Evolutionary conservation across 37 sponge, comb jelly and placozoan genomes (phyloP).

Genomic region (Cliona cf. orientalis): DNA sequence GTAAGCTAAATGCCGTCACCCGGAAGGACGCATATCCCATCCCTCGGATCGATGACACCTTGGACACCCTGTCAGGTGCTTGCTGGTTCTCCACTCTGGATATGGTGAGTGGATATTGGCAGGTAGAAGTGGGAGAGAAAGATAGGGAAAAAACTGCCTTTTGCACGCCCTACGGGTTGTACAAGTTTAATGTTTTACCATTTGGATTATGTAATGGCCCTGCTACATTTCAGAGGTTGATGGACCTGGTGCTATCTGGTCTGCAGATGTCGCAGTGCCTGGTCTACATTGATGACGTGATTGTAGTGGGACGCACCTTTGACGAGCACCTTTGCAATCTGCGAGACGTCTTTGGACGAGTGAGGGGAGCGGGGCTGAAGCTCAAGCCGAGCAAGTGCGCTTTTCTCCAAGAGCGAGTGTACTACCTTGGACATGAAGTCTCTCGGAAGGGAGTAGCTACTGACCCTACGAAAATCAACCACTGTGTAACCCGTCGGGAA

Average conservation of each 20-base stretch:
- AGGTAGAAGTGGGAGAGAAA: no score
- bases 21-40: slow-evolving; percentile 29
- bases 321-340: slow-evolving; percentile 31
- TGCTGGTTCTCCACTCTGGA: slow-evolving; percentile 40
- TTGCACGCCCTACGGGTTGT: slow-evolving; percentile 9
- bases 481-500: slow-evolving; percentile 47
- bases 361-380: slow-evolving; percentile 40
- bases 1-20: slow-evolving; percentile 29
- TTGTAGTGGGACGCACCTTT: slow-evolving; percentile 30
- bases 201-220: no score
- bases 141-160: slow-evolving; percentile 42
- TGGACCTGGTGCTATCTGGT: slow-evolving; percentile 38
- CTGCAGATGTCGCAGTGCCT: slow-evolving; percentile 11
- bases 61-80: slow-evolving; percentile 20
- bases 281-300: slow-evolving; percentile 54
- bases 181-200: no score
- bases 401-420: slow-evolving; percentile 6
- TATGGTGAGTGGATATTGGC: slow-evolving; percentile 10
- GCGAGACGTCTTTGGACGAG: slow-evolving; percentile 3
- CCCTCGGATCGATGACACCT: slow-evolving; percentile 20
- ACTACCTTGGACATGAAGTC: slow-evolving; percentile 44
- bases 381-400: slow-evolving; percentile 45
- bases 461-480: slow-evolving; percentile 14
- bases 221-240: slow-evolving; percentile 46
- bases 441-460: slow-evolving; percentile 32